Conservation (phyloP, 2,888 invertebrate genomes). For the Nomada lathburiana region DNA sequence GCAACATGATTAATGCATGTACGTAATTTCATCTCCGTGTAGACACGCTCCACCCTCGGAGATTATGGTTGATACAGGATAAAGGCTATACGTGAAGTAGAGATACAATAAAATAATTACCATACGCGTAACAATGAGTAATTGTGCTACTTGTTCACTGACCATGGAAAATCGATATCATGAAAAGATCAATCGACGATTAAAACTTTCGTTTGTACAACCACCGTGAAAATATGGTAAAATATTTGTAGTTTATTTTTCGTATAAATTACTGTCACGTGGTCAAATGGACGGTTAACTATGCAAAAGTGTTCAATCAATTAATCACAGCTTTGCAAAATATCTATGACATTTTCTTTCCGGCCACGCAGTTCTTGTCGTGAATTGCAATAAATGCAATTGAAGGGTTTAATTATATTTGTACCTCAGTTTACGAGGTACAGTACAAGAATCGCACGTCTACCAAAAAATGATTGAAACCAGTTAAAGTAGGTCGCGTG, state of each 20-base stretch:
- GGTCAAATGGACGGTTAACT: too few relatives aligned
- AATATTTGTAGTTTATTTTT: not conserved
- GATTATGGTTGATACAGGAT: constrained; percentile 69
- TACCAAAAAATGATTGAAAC: not conserved
- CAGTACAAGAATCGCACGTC: not conserved
- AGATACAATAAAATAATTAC: constrained; percentile 39
- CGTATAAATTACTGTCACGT: too few relatives aligned
- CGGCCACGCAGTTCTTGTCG: not conserved
- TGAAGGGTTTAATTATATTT: not conserved
- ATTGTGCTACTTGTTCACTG: constrained; percentile 4
- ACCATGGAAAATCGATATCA: not conserved
- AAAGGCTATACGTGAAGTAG: constrained; percentile 39
- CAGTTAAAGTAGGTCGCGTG: not conserved
- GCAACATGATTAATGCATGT: constrained; percentile 66
- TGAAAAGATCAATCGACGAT: not conserved
- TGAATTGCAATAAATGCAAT: not conserved
- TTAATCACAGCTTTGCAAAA: too few relatives aligned
- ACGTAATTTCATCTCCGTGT: constrained; percentile 66
- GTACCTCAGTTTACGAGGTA: not conserved
- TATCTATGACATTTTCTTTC: not conserved
- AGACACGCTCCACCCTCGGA: constrained; percentile 48
- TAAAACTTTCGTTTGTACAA: not conserved
- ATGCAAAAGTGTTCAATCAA: too few relatives aligned
- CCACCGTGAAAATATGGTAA: not conserved
- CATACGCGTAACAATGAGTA: constrained; percentile 20